Conservation (phyloP, 2,888 invertebrate species). For the Trissolcus japonicus region DNA sequence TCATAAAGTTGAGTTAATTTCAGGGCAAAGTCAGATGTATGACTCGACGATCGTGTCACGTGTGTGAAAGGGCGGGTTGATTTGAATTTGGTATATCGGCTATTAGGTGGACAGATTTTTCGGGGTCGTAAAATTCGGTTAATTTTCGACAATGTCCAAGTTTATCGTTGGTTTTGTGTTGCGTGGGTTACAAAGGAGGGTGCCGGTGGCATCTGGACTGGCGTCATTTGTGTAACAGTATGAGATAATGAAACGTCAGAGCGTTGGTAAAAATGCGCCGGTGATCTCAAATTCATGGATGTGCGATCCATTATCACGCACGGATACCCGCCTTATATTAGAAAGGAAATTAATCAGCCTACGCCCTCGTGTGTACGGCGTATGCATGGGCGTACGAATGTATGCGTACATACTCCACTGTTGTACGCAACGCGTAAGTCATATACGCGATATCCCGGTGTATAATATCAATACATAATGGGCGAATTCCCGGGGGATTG, state of each 20-base stretch:
- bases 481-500: constrained; percentile 28
- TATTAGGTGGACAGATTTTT: constrained; percentile 1
- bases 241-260: constrained; percentile 39
- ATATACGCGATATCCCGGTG: constrained; percentile 32
- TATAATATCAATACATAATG: constrained; percentile 45
- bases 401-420: constrained; percentile 2
- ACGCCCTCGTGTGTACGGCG: constrained; percentile 31
- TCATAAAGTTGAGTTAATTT: constrained; percentile 39
- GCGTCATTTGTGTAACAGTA: constrained; percentile 33
- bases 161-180: constrained; percentile 1
- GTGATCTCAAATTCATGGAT: constrained; percentile 32
- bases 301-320: constrained; percentile 42
- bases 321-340: constrained; percentile 42
- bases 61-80: no score
- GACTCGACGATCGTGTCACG: no score
- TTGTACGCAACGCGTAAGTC: constrained; percentile 44
- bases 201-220: constrained; percentile 22
- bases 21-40: constrained; percentile 5
- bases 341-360: constrained; percentile 53
- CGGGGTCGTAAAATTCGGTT: constrained; percentile 26
- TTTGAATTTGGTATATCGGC: no score
- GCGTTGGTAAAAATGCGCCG: constrained; percentile 24
- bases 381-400: constrained; percentile 17
- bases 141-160: constrained; percentile 21
- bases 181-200: constrained; percentile 10